Percentiles rank a stretch among this genome's conserved stretches.
Evolutionary conservation across 2,113 vertebrate species (phyloP).

Genomic region (Edolisoma coerulescens): DNA sequence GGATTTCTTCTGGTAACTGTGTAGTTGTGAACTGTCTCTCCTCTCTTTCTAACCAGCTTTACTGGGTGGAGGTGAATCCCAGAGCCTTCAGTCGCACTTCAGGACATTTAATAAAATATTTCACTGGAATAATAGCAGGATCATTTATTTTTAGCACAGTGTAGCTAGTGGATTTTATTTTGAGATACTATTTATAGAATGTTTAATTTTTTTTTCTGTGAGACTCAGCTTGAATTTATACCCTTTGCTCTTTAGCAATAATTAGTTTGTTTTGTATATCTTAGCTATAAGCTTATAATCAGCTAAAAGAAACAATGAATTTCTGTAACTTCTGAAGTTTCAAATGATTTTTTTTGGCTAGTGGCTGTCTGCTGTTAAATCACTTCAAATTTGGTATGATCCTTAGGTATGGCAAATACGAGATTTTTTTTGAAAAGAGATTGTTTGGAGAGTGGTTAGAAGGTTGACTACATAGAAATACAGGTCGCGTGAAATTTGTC

Average conservation of each 20-base stretch:
- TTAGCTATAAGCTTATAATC: background rate
- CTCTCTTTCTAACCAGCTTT: background rate
- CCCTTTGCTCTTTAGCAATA: background rate
- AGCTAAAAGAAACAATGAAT: background rate
- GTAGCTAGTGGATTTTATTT: background rate
- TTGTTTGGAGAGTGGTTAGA: background rate
- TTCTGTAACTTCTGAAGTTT: background rate
- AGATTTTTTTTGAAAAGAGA: background rate
- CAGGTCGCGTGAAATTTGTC: background rate
- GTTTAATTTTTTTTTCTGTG: background rate
- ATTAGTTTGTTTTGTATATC: slow-evolving; percentile 11
- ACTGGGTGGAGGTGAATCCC: background rate
- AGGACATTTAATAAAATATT: background rate
- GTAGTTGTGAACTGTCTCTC: background rate
- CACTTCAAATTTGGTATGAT: background rate
- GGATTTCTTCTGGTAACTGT: background rate
- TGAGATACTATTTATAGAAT: background rate
- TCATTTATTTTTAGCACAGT: slow-evolving; percentile 9
- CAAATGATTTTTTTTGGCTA: background rate
- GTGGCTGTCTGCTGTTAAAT: background rate
- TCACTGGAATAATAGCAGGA: background rate
- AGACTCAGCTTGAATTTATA: background rate
- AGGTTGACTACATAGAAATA: background rate
- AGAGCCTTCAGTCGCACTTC: background rate
- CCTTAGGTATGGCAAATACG: background rate